Evolutionary conservation across 2,113 vertebrate species (phyloP), one percentile per base, ranked within the genome.

Genomic region (Phalacrocorax pelagicus): DNA sequence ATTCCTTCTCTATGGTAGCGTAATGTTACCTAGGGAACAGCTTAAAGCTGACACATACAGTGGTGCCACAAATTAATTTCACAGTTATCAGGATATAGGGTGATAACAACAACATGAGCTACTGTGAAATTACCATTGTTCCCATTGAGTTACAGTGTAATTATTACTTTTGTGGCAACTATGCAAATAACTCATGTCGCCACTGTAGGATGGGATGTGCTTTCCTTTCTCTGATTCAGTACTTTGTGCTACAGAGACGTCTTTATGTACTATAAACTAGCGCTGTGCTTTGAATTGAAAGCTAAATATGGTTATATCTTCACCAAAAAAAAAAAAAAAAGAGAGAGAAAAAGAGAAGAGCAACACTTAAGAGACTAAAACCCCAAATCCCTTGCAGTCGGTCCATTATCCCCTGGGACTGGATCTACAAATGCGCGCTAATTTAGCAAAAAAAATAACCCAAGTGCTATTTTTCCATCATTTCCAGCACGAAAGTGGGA

Each of bases 21-120:
- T 93, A 97, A 96, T 95, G 98, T 98, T 98, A 98, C 98, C 98
- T 98, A 98, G 98, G 98, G 98, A 98, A 98, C 97, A 97, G 97
- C 97, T 97, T 97, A 97, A 97, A 96, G 95, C 95, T 95, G 94
- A 97, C 96, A 97, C 95, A 96, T 97, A 97, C 92, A 97, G 96
- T 95, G 81, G 94, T 97, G 96, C 96, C 95, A 96, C 97, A 98
- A 97, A 98, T 98, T 98, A 98, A 98, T 98, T 98, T 98, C 97
- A 98, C 95, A 98, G 97, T 98, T 98, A 98, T 98, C 97, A 97
- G 97, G 90, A 97, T 97, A 96, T 94, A 97, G 96, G 97, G 93
- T 81, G 97, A 97, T 97, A 98, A 97, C 95, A 97, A 96, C 96
- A 97, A 96, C 74, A 54, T 91, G 97, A 97, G 95, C 96, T 96